phyloP scores from a whole-genome alignment of 2,113 vertebrate species.

The Nicator chloris region DNA sequence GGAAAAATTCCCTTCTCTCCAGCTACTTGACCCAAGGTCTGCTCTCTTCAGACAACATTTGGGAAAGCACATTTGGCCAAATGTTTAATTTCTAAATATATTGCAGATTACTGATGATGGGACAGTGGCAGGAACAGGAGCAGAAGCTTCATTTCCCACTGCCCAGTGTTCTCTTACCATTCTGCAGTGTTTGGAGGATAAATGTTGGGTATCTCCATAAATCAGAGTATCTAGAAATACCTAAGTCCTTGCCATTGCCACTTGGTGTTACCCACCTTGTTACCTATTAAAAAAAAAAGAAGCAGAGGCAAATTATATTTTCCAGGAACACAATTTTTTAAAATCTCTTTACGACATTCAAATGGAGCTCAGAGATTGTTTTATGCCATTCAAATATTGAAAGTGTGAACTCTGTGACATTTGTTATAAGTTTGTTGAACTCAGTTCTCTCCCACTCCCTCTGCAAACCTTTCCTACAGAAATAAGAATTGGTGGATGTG shows the following conservation, averaged over 20 bases:
- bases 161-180: neutral
- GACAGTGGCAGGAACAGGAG: neutral
- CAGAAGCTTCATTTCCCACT: neutral
- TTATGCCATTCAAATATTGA: neutral
- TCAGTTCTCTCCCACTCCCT: neutral
- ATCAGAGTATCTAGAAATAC: neutral
- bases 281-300: neutral
- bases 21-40: neutral
- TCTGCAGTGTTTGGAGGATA: neutral
- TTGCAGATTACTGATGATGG: neutral
- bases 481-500: neutral
- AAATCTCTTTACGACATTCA: conserved; percentile 27
- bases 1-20: neutral
- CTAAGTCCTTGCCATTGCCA: neutral
- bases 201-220: neutral
- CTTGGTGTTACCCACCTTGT: neutral
- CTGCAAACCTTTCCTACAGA: neutral
- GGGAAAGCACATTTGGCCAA: neutral
- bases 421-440: neutral
- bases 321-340: conserved; percentile 3
- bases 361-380: neutral
- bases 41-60: neutral
- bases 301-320: neutral
- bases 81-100: neutral
- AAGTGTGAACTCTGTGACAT: neutral